Base-by-base conservation (phyloP, 2,113 vertebrate species). In the Phaethornis superciliosus region DNA sequence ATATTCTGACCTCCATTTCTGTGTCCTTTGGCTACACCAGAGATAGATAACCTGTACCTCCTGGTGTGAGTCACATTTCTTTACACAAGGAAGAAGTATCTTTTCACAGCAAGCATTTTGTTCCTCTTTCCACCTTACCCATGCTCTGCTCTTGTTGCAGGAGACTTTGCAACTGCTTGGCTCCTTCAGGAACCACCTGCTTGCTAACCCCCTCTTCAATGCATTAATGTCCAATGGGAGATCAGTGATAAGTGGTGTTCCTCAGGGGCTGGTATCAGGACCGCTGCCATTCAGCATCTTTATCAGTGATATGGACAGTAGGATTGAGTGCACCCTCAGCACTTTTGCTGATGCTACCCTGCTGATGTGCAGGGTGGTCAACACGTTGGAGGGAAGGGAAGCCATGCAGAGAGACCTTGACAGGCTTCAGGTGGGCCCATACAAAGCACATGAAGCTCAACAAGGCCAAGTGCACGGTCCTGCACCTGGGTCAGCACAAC, bases 321-420 rank as follows among this genome's bases (percentile, higher is more conserved):
- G 42, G 28, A 32, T n/a, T 2, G 6, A 79, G 60, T 9, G 18
- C 46, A 47, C 46, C 18, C 46, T n/a, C 33, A 49, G 27, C 54
- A 59, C 37, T 27, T 59, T 21, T 59, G 22, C n/a, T 49, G 54
- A 26, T 5, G 21, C 32, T 9, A 37, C 12, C 24, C 46, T 30
- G 6, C 5, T 68, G n/a, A n/a, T n/a, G 40, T 35, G 26, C 30
- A 27, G 21, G 37, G 16, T 2, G 0, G 27, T 26, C 56, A n/a
- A 47, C 7, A 26, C 0, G 1, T 4, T 7, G 19, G 9, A 68
- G 26, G 24, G 54, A 46, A 2, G 3, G 19, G 18, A 46, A 27
- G 24, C 40, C 32, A 46, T 33, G 9, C 46, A 47, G 46, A 21
- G 46, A 20, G 46, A 47, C 46, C 19, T 47, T 47, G 21, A 47